Percentiles rank a stretch among this genome's conserved stretches.
Evolutionary conservation across 2,797 vertebrate species (phyloP).

Genomic region (Cyprinella venusta): DNA sequence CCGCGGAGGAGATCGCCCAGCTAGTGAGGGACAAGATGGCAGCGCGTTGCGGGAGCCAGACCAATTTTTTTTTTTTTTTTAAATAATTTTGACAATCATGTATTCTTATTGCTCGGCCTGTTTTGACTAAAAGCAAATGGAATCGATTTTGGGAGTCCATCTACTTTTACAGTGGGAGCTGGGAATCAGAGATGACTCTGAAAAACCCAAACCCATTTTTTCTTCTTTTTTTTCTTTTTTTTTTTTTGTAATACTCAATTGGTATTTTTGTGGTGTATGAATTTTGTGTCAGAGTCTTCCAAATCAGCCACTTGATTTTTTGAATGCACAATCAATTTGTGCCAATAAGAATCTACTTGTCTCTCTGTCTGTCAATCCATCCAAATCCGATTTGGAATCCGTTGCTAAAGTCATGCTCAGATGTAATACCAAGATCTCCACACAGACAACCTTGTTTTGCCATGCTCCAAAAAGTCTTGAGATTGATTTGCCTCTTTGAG

Average conservation of each 20-base stretch:
- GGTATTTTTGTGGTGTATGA: background rate
- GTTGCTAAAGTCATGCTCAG: background rate
- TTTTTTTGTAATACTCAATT: background rate
- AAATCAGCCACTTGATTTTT: background rate
- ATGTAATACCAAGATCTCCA: slow-evolving; percentile 31
- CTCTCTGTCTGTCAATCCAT: background rate
- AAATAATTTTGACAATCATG: background rate
- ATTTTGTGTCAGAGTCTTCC: background rate
- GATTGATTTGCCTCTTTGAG: slow-evolving; percentile 37
- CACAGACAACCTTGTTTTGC: slow-evolving; percentile 13
- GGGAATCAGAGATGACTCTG: background rate
- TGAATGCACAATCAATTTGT: background rate
- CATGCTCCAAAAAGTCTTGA: slow-evolving; percentile 32
- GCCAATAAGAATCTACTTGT: background rate
- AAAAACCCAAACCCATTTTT: background rate
- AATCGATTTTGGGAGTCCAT: background rate
- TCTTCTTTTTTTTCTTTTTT: no score
- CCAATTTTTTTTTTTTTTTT: no score
- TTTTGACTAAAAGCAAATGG: background rate
- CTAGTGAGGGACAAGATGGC: no score
- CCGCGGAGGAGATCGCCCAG: no score
- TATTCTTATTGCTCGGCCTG: background rate
- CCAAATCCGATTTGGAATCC: background rate
- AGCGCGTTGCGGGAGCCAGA: no score
- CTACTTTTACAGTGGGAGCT: background rate